Percentiles rank a stretch among this genome's conserved stretches.
Conservation (phyloP, 30 jellyfish, hydroid and myxozoan species). For the Aurelia aurita region DNA sequence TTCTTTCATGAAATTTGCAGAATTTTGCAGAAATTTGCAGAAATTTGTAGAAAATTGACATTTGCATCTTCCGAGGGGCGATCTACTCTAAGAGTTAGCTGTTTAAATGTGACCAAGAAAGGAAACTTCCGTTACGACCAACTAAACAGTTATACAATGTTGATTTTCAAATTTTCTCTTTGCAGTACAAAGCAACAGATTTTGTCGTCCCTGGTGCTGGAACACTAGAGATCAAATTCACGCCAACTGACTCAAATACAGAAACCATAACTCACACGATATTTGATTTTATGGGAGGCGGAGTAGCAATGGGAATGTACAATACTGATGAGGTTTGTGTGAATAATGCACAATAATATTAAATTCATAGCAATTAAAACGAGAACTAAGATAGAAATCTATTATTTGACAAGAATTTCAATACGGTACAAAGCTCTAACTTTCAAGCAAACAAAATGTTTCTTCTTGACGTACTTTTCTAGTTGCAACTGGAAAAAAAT, state of each 20-base stretch:
- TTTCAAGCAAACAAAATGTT: too few species aligned
- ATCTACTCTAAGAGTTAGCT: background rate
- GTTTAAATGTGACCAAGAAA: background rate
- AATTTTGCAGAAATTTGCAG: too few species aligned
- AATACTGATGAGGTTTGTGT: slow-evolving; percentile 82
- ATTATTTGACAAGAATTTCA: too few species aligned
- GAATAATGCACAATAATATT: too few species aligned
- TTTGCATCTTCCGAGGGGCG: too few species aligned
- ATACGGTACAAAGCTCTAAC: too few species aligned
- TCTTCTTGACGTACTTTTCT: too few species aligned
- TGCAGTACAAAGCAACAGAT: slow-evolving; percentile 96
- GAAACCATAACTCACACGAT: slow-evolving; percentile 51
- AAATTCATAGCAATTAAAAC: too few species aligned
- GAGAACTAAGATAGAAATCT: too few species aligned
- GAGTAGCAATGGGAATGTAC: slow-evolving; percentile 99
- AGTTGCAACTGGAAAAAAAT: too few species aligned
- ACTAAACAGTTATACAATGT: background rate
- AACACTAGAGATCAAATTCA: slow-evolving; percentile 75
- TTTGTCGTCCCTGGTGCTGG: slow-evolving; percentile 96
- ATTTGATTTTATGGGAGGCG: slow-evolving; percentile 88
- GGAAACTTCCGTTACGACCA: background rate
- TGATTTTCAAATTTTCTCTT: background rate
- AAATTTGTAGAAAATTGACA: too few species aligned
- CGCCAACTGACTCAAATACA: slow-evolving; percentile 72
- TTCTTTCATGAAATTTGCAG: too few species aligned